Base-by-base conservation (phyloP, 2,797 vertebrate species). In the Hoplostethus mediterraneus region DNA sequence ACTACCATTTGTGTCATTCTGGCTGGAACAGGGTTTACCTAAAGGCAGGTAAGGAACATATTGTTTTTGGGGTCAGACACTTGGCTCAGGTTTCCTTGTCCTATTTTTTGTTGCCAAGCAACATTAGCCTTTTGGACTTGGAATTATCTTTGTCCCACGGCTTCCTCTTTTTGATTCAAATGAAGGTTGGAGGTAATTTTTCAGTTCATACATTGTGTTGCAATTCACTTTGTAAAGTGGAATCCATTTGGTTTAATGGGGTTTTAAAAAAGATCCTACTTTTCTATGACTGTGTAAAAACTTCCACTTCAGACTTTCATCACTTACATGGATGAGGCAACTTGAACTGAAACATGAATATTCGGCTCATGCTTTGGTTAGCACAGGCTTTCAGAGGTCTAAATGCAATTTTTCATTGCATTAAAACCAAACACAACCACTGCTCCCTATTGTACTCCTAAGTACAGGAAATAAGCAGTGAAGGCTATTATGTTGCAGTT, bases 401-500 rank as follows among this genome's bases (percentile, higher is more conserved):
- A 44, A 59, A 57, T 11, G 11, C 17, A 17, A 17, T 66, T 68
- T 73, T 78, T 62, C 52, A 52, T 36, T 3, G 49, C 4, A 71
- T 52, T 75, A 67, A 74, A 82, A 79, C 77, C 61, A 89, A 66
- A 45, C 59, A 81, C 48, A 70, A 68, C 33, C 40, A 60, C 57
- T 78, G 73, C 69, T 64, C 52, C 52, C 38, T 71, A 63, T 71
- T 63, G 49, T 71, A 28, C 28, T 28, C 28, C 28, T 28, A 67
- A 85, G 69, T 49, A 83, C 73, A 60, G 57, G 17, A 33, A 80
- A 78, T 81, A 75, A 85, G 81, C 82, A 84, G 58, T 73, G 56
- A 81, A 70, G 77, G 75, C 70, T 62, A 76, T 87, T 85, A 73
- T 48, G 73, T 66, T 74, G 81, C 77, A 57, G 73, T 77, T 87